Percentiles rank a stretch among this genome's conserved stretches.
Conservation (phyloP, 2,888 invertebrate genomes). For the Trachelus troglodyta region DNA sequence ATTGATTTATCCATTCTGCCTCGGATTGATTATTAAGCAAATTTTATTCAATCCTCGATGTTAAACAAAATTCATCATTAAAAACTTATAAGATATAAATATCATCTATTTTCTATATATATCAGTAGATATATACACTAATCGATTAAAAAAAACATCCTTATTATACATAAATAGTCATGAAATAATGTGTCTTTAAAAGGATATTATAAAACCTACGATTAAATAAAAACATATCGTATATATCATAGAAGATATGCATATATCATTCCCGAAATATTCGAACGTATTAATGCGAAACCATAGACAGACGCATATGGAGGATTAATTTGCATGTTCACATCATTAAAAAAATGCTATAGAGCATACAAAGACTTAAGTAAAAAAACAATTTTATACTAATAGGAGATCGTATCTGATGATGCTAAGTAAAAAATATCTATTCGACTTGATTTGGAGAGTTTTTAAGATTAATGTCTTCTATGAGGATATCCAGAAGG, state of each 20-base stretch:
- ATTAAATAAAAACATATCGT: background rate
- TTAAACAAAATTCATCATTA: background rate
- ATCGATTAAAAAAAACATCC: background rate
- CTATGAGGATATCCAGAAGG: background rate
- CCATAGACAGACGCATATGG: no score
- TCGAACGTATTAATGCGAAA: no score
- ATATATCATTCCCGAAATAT: no score
- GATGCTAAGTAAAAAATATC: background rate
- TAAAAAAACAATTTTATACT: background rate
- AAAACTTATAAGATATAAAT: background rate
- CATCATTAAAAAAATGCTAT: no score
- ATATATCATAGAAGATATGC: background rate
- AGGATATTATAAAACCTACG: background rate
- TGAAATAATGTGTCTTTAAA: background rate
- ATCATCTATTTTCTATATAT: background rate
- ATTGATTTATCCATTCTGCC: background rate
- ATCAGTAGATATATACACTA: background rate
- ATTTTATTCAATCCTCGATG: background rate
- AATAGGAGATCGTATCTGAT: background rate
- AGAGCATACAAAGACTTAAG: no score
- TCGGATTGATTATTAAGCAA: background rate
- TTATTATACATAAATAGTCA: background rate
- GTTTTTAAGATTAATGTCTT: background rate
- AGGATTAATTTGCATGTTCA: no score
- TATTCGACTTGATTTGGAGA: background rate